Percentiles rank a stretch among this genome's conserved stretches.
Conservation (phyloP, 1,140 invertebrate species). For the Dreissena rostriformis region DNA sequence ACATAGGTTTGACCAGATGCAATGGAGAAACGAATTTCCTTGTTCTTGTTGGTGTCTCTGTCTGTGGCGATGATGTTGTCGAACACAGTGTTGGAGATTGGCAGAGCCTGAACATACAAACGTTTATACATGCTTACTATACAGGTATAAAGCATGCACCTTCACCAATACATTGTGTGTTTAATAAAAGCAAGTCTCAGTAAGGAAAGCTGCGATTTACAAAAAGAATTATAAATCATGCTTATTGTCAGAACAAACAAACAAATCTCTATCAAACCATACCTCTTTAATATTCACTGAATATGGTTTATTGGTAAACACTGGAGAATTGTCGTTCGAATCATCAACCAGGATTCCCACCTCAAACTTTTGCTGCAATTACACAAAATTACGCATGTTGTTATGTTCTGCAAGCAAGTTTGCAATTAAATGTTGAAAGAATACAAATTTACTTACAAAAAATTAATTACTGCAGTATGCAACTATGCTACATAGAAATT, state of each 20-base stretch:
- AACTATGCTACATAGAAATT: too few relatives aligned
- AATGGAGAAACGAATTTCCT: not conserved
- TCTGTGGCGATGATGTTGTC: slow-evolving; percentile 21
- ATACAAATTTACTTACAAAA: too few relatives aligned
- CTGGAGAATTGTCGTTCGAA: slow-evolving; percentile 35
- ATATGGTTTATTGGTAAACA: slow-evolving; percentile 8
- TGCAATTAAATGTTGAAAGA: too few relatives aligned
- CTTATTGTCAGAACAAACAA: not conserved
- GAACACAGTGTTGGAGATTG: slow-evolving; percentile 29
- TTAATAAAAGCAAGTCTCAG: too few relatives aligned
- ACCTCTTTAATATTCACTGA: slow-evolving; percentile 34
- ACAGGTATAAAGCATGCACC: too few relatives aligned
- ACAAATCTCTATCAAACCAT: not conserved
- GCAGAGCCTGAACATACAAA: slow-evolving; percentile 7
- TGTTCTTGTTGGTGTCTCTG: slow-evolving; percentile 32
- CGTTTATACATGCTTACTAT: too few relatives aligned
- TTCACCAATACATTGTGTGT: too few relatives aligned
- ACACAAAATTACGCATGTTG: not conserved
- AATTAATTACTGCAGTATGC: too few relatives aligned
- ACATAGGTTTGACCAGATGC: slow-evolving; percentile 12
- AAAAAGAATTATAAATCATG: too few relatives aligned
- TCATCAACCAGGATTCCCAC: slow-evolving; percentile 4
- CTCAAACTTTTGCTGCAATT: slow-evolving; percentile 10
- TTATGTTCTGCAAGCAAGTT: not conserved
- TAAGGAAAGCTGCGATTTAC: too few relatives aligned